phyloP scores from a whole-genome alignment of 2,797 vertebrate species.

The Fratercula arctica region DNA sequence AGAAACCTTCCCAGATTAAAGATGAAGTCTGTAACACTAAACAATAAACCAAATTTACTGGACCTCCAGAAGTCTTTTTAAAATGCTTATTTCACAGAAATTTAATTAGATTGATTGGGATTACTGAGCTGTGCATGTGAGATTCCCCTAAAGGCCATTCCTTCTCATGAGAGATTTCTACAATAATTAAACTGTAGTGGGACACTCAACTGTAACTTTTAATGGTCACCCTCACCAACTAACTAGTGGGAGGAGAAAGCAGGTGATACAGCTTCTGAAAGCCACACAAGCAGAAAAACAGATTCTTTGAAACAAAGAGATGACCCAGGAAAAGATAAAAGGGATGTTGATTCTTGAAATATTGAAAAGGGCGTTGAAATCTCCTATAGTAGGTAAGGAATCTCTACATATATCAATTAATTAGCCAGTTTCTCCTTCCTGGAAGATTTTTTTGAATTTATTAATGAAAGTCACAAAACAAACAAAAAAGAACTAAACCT shows the following conservation, averaged over 20 bases:
- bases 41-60: neutral
- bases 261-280: neutral
- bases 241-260: neutral
- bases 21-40: neutral
- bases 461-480: neutral
- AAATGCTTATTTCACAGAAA: slow-evolving; percentile 38
- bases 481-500: neutral
- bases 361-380: neutral
- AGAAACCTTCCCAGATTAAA: neutral
- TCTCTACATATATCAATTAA: neutral
- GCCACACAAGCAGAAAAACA: neutral
- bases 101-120: slow-evolving; percentile 27
- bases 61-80: neutral
- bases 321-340: neutral
- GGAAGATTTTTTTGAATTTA: neutral
- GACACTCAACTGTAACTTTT: neutral
- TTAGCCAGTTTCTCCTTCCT: neutral
- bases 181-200: neutral
- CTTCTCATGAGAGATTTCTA: neutral
- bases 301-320: neutral
- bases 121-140: neutral
- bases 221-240: neutral
- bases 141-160: neutral
- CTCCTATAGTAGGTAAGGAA: neutral
- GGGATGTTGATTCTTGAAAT: neutral